These are phyloP conservation scores for Drosophila funebris DNA, from an alignment of 1,140 invertebrate species.

Conservation along the genomic window DNA sequence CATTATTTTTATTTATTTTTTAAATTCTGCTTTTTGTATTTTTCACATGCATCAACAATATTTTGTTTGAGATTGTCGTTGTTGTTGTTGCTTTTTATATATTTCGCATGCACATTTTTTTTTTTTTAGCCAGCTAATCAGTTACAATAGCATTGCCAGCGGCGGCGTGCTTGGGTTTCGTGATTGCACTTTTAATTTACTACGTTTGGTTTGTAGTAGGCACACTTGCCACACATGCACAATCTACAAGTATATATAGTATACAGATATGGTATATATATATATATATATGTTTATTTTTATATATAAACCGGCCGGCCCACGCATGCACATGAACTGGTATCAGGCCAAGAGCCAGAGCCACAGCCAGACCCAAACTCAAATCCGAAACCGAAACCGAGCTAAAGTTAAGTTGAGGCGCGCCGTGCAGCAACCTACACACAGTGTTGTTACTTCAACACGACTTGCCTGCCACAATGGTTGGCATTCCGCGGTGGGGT, in stretches of 20 bases:
- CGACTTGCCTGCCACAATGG: conserved; percentile 38
- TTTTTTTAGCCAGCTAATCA: conserved; percentile 64
- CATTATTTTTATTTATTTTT: conserved; percentile 9
- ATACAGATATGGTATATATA: conserved; percentile 6
- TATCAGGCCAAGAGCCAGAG: conserved; percentile 22
- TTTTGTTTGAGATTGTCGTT: conserved; percentile 6
- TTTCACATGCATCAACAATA: conserved; percentile 70
- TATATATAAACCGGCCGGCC: conserved; percentile 64
- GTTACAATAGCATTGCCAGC: conserved; percentile 64
- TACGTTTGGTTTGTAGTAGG: conserved; percentile 52
- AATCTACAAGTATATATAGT: conserved; percentile 15
- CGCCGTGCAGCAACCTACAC: conserved; percentile 46
- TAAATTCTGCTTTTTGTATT: conserved; percentile 57
- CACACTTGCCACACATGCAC: conserved; percentile 7
- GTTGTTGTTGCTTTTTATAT: conserved; percentile 27
- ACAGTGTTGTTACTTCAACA: conserved; percentile 49
- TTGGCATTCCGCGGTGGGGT: background rate
- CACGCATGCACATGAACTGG: conserved; percentile 61
- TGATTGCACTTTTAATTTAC: conserved; percentile 76
- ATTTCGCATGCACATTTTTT: conserved; percentile 53
- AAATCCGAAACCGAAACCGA: background rate
- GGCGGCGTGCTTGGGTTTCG: conserved; percentile 63
- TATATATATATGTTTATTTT: conserved; percentile 18
- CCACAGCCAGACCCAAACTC: conserved; percentile 1
- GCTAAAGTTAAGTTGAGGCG: conserved; percentile 28